Evolutionary conservation across 2,797 vertebrate genomes (phyloP).

Genomic region (Esox masquinongy): DNA sequence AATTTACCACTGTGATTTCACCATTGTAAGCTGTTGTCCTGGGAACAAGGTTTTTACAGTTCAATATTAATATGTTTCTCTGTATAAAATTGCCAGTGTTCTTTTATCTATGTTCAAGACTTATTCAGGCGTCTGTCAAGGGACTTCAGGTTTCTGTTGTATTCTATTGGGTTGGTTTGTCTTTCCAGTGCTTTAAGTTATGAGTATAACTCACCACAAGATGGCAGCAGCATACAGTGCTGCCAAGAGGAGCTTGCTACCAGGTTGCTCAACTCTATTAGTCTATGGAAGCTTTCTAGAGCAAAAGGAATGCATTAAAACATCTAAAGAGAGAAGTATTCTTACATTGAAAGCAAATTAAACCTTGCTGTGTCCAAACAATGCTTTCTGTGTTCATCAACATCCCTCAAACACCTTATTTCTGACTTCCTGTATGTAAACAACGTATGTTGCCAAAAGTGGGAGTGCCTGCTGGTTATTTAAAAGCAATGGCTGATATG

Average conservation of each 20-base stretch:
- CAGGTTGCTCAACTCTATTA: neutral
- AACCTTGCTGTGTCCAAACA: neutral
- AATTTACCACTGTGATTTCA: neutral
- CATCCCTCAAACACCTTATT: neutral
- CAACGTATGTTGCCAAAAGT: neutral
- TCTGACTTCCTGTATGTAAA: neutral
- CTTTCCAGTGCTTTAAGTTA: neutral
- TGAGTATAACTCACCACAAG: constrained; percentile 9
- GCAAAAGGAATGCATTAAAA: neutral
- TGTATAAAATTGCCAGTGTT: neutral
- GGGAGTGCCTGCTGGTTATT: neutral
- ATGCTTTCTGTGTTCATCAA: neutral
- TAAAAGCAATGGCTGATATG: neutral
- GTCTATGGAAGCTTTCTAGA: neutral
- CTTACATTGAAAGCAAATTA: neutral
- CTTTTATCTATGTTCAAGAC: neutral
- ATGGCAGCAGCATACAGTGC: constrained; percentile 3
- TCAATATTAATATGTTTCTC: neutral
- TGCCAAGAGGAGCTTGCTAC: neutral
- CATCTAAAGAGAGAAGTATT: neutral
- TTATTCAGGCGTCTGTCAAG: too few relatives aligned
- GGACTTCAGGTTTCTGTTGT: neutral
- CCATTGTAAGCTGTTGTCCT: neutral
- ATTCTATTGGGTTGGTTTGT: neutral
- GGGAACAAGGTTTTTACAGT: neutral